These are phyloP conservation scores for Diorhabda sublineata DNA, from an alignment of 1,140 invertebrate genomes.

Conservation along the genomic window DNA sequence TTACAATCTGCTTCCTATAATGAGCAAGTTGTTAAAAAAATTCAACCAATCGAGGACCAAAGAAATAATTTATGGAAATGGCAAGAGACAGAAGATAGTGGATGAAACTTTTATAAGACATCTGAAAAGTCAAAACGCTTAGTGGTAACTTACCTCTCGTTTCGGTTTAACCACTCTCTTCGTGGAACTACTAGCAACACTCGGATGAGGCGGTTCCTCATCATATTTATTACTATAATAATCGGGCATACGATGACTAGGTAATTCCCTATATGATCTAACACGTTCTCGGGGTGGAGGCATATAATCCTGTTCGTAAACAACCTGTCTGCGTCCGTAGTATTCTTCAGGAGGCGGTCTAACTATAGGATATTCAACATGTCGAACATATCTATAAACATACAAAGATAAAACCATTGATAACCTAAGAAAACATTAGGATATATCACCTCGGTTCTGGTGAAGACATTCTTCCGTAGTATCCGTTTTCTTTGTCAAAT, in stretches of 20 bases:
- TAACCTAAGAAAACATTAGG: too few relatives aligned
- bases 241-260: slow-evolving; percentile 38
- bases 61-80: too few relatives aligned
- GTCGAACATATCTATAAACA: slow-evolving; percentile 37
- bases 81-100: not conserved
- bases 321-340: slow-evolving; percentile 39
- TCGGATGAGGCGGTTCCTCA: slow-evolving; percentile 34
- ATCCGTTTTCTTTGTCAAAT: slow-evolving; percentile 83
- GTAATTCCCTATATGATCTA: slow-evolving; percentile 41
- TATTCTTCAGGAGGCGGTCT: slow-evolving; percentile 41
- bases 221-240: slow-evolving; percentile 43
- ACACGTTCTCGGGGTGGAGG: slow-evolving; percentile 44
- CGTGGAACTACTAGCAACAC: not conserved
- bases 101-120: not conserved
- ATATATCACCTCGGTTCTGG: slow-evolving; percentile 41
- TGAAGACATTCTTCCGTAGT: slow-evolving; percentile 59
- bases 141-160: not conserved
- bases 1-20: too few relatives aligned
- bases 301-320: slow-evolving; percentile 44
- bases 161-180: slow-evolving; percentile 12
- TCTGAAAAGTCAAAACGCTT: not conserved
- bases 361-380: slow-evolving; percentile 38
- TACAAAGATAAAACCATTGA: too few relatives aligned
- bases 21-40: too few relatives aligned
- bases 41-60: too few relatives aligned